A percentile compares a stretch with the other conserved stretches of the same genome.
Conservation (phyloP, 2,797 vertebrate genomes). For the Xenopus petersii region DNA sequence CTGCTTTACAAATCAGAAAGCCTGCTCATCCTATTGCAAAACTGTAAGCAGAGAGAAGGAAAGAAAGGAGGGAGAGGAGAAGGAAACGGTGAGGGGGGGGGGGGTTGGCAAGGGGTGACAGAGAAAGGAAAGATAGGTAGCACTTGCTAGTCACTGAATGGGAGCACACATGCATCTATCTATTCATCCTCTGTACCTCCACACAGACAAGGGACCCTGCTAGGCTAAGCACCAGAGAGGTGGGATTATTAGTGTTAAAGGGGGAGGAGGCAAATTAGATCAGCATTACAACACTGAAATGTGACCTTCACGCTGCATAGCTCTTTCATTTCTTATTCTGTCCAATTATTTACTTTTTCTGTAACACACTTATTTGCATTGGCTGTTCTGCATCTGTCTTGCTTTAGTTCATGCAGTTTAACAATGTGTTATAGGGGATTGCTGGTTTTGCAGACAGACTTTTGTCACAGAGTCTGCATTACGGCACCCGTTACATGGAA, state of each 20-base stretch:
- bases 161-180: slow-evolving; percentile 37
- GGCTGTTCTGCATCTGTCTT: neutral
- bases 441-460: neutral
- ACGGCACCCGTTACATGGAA: neutral
- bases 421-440: neutral
- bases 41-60: slow-evolving; percentile 36
- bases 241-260: slow-evolving; percentile 17
- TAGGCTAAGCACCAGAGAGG: slow-evolving; percentile 31
- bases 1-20: slow-evolving; percentile 47
- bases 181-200: slow-evolving; percentile 24
- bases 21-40: slow-evolving; percentile 48
- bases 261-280: slow-evolving; percentile 41
- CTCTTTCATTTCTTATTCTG: slow-evolving; percentile 10
- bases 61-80: neutral
- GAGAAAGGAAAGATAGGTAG: slow-evolving; percentile 8
- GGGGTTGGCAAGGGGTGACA: slow-evolving; percentile 31
- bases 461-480: neutral
- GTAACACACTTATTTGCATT: neutral
- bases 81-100: slow-evolving; percentile 5
- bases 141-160: slow-evolving; percentile 43
- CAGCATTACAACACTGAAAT: slow-evolving; percentile 37
- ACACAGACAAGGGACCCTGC: slow-evolving; percentile 18
- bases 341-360: neutral
- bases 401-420: neutral
- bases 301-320: slow-evolving; percentile 25